Conservation (phyloP, 2,113 vertebrate species). For the Platysternon megacephalum region DNA sequence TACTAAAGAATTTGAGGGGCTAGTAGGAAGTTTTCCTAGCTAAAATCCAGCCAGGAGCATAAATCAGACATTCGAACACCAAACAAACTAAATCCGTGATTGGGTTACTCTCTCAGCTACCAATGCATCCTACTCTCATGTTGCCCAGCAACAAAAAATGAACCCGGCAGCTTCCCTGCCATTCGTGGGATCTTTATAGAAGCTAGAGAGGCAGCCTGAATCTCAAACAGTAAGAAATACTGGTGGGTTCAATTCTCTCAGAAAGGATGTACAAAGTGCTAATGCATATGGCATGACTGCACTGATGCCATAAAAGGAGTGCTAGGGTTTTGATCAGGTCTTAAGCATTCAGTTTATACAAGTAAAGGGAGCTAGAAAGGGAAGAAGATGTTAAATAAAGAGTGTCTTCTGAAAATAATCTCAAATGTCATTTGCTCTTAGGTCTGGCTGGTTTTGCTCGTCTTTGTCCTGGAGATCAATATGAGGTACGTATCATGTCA, state of each 20-base stretch:
- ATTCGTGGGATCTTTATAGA: background rate
- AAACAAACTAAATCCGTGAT: background rate
- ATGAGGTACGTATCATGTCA: constrained; percentile 82
- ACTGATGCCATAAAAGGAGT: background rate
- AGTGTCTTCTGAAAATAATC: background rate
- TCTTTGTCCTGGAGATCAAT: constrained; percentile 96
- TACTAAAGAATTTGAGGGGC: background rate
- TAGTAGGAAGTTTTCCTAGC: background rate
- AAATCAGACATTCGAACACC: background rate
- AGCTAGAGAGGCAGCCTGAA: background rate
- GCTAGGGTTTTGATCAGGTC: background rate
- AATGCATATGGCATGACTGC: background rate
- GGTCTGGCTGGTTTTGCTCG: constrained; percentile 97
- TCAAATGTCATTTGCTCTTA: constrained; percentile 54
- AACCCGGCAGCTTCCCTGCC: background rate
- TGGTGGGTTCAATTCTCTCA: background rate
- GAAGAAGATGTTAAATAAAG: background rate
- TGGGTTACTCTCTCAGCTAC: background rate
- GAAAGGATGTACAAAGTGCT: background rate
- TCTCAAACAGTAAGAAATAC: no score
- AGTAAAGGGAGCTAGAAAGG: background rate
- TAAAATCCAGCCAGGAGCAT: background rate
- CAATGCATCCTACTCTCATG: background rate
- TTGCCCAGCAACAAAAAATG: background rate
- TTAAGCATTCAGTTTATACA: rapidly evolving